Evolutionary conservation across 2,888 invertebrate species (phyloP).

Genomic region (Rhagophthalmus giganteus): DNA sequence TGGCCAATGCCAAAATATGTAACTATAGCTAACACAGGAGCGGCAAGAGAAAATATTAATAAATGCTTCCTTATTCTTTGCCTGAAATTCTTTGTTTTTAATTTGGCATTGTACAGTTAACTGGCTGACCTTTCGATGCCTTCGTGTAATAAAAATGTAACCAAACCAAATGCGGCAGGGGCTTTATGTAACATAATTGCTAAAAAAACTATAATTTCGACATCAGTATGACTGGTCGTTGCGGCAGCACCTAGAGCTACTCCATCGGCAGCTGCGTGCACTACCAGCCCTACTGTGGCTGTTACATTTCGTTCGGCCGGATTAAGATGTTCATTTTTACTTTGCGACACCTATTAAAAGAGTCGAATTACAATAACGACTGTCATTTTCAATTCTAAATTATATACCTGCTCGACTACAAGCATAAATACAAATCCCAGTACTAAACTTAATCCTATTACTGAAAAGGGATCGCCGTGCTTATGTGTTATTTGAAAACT

Average conservation of each 20-base stretch:
- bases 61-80: conserved; percentile 87
- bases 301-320: conserved; percentile 78
- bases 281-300: conserved; percentile 94
- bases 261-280: conserved; percentile 98
- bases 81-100: conserved; percentile 47
- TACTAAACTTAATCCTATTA: conserved; percentile 91
- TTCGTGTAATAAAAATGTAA: conserved; percentile 95
- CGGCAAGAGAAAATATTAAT: conserved; percentile 88
- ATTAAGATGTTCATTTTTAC: conserved; percentile 62
- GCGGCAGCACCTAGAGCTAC: conserved; percentile 98
- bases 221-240: conserved; percentile 92
- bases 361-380: background rate
- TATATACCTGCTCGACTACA: conserved; percentile 79
- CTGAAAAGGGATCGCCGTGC: conserved; percentile 68
- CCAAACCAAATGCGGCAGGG: conserved; percentile 97
- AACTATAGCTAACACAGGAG: conserved; percentile 84
- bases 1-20: conserved; percentile 94
- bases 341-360: conserved; percentile 55
- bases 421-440: conserved; percentile 98
- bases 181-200: conserved; percentile 99
- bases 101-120: background rate
- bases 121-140: conserved; percentile 75
- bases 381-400: background rate
- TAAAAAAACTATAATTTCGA: conserved; percentile 95
- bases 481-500: conserved; percentile 53